These are phyloP conservation scores for Sebastiscus albofasciatus DNA, from an alignment of 2,797 vertebrate genomes.

Conservation along the genomic window DNA sequence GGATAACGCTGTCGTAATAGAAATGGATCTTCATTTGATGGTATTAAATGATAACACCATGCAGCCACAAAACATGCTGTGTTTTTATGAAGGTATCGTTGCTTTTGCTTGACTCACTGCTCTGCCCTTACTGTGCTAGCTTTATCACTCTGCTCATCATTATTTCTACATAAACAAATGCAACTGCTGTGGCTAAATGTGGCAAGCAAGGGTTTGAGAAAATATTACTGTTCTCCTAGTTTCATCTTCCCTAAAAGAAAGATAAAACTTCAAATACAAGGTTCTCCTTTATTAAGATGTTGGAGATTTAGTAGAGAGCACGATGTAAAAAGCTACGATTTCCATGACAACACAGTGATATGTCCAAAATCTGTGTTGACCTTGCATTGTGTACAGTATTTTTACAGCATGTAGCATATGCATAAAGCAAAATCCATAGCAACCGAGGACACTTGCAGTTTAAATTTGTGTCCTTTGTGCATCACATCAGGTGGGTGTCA, in stretches of 20 bases:
- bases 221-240: background rate
- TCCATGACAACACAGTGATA: background rate
- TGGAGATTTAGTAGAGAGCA: background rate
- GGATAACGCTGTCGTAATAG: background rate
- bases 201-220: background rate
- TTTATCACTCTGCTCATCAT: conserved; percentile 1
- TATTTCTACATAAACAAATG: background rate
- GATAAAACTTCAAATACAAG: background rate
- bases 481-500: conserved; percentile 30
- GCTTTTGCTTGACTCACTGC: background rate
- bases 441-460: background rate
- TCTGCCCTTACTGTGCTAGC: background rate
- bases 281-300: background rate
- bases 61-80: conserved; percentile 4
- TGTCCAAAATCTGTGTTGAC: background rate
- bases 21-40: background rate
- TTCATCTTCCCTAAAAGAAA: background rate
- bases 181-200: background rate
- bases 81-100: background rate
- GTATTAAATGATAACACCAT: background rate
- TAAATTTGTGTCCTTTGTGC: conserved; percentile 2
- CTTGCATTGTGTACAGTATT: background rate
- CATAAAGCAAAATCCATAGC: background rate
- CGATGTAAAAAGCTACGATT: background rate
- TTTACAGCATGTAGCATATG: background rate